Percentiles rank a stretch among this genome's conserved stretches.
Evolutionary conservation across 2,113 vertebrate genomes (phyloP).

Genomic region (Epinephelus cyanopodus): DNA sequence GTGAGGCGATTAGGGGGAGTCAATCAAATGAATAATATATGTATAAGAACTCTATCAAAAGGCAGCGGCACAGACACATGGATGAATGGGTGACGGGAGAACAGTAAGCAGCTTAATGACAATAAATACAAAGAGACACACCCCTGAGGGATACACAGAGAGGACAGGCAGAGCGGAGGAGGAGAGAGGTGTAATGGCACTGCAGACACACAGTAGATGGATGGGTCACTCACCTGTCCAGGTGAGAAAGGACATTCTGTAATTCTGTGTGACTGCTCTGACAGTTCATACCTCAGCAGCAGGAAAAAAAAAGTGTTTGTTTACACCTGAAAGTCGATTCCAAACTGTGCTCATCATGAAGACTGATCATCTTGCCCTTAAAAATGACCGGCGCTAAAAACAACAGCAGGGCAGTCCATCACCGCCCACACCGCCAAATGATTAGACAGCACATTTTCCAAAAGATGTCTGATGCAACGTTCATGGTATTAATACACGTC

Average conservation of each 20-base stretch:
- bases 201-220: conserved; percentile 27
- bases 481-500: background rate
- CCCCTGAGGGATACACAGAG: background rate
- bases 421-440: conserved; percentile 2
- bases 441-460: background rate
- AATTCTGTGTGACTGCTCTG: conserved; percentile 45
- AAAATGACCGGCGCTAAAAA: conserved; percentile 16
- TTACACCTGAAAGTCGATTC: conserved; percentile 52
- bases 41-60: conserved; percentile 59
- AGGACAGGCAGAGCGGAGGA: background rate
- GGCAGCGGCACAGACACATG: conserved; percentile 34
- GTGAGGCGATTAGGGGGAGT: conserved; percentile 73
- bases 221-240: conserved; percentile 51
- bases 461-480: background rate
- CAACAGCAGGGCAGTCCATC: conserved; percentile 24
- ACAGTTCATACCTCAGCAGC: conserved; percentile 57
- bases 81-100: conserved; percentile 47
- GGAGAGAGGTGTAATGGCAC: background rate
- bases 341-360: conserved; percentile 53
- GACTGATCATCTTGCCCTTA: conserved; percentile 56
- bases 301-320: conserved; percentile 41
- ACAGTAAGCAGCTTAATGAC: conserved; percentile 66
- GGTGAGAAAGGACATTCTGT: conserved; percentile 28
- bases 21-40: conserved; percentile 81
- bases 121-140: conserved; percentile 52